Conservation (phyloP, 2,113 vertebrate genomes). For the Ceuthmochares aereus region DNA sequence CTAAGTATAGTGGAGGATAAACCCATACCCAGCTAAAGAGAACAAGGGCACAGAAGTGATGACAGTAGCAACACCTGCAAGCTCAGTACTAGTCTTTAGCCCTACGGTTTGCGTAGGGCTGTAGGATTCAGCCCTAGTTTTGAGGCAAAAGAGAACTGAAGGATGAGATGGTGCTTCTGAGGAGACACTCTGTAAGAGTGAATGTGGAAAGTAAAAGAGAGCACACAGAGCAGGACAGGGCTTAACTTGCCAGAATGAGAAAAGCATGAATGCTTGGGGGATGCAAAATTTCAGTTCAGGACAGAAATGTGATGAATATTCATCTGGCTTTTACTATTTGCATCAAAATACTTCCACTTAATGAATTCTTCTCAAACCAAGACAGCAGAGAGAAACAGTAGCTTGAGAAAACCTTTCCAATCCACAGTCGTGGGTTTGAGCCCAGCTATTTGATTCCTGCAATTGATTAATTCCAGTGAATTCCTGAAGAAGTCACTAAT, state of each 20-base stretch:
- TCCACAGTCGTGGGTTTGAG: not conserved
- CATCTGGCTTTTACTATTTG: not conserved
- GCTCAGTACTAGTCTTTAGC: not conserved
- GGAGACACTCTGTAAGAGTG: not conserved
- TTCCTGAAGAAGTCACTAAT: slow-evolving; percentile 49
- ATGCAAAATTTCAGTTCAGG: not conserved
- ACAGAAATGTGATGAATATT: not conserved
- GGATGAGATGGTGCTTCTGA: not conserved
- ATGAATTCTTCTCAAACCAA: not conserved
- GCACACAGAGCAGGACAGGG: rapidly evolving
- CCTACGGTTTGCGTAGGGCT: not conserved
- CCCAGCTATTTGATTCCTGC: slow-evolving; percentile 27
- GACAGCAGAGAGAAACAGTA: slow-evolving; percentile 4
- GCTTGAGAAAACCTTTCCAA: slow-evolving; percentile 20
- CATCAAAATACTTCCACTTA: not conserved
- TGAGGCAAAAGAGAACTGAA: not conserved
- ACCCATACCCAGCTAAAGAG: not conserved
- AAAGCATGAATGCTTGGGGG: not conserved
- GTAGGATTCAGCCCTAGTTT: not conserved
- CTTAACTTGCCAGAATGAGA: not conserved
- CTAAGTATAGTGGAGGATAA: not conserved
- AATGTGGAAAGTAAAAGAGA: not conserved
- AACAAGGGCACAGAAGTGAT: not conserved
- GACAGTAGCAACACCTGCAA: not conserved
- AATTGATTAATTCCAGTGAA: slow-evolving; percentile 21